These are phyloP conservation scores for Drosophila kanekoi DNA, from an alignment of 2,888 invertebrate species.

Conservation along the genomic window DNA sequence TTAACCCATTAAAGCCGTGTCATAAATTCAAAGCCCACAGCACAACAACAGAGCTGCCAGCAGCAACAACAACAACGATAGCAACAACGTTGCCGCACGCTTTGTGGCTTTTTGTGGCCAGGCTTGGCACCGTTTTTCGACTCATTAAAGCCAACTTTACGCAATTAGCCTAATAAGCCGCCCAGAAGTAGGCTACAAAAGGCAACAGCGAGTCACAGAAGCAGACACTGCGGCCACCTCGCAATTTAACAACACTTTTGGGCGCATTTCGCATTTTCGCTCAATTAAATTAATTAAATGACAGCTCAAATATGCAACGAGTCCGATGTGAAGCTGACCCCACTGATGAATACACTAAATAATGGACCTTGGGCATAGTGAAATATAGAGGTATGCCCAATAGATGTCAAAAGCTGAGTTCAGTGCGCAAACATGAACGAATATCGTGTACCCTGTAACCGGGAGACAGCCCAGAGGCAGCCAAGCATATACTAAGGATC, in stretches of 20 bases:
- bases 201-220: conserved; percentile 15
- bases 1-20: conserved; percentile 79
- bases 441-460: not conserved
- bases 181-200: conserved; percentile 54
- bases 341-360: conserved; percentile 21
- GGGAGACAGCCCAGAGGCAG: no score
- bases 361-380: conserved; percentile 8
- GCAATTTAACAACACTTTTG: conserved; percentile 60
- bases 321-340: conserved; percentile 36
- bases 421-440: not conserved
- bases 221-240: conserved; percentile 25
- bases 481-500: no score
- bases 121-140: conserved; percentile 72
- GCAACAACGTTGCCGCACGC: conserved; percentile 41
- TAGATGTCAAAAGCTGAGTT: not conserved
- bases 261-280: conserved; percentile 69
- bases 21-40: conserved; percentile 74
- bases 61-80: conserved; percentile 28
- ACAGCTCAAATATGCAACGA: conserved; percentile 58
- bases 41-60: conserved; percentile 41
- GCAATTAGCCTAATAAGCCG: conserved; percentile 79
- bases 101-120: conserved; percentile 65
- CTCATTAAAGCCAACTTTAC: conserved; percentile 79
- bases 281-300: conserved; percentile 75
- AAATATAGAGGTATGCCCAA: not conserved